phyloP scores from a whole-genome alignment of 2,113 vertebrate species.

The Phrynosoma blainvillii region DNA sequence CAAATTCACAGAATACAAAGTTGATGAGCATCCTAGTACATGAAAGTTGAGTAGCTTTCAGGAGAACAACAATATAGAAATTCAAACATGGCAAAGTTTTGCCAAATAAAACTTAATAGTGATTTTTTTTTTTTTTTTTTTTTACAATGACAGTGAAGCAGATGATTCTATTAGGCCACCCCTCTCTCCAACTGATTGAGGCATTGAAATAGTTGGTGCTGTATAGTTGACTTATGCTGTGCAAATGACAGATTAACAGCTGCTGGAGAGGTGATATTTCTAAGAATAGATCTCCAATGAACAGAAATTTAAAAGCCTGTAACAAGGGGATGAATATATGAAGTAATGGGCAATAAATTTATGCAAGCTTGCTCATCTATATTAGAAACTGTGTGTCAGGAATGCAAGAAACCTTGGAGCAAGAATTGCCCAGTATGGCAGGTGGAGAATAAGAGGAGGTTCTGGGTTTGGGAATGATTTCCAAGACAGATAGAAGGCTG shows the following conservation, averaged over 20 bases:
- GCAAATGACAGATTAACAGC: constrained; percentile 64
- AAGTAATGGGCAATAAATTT: constrained; percentile 28
- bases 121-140: constrained; percentile 41
- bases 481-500: neutral
- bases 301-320: constrained; percentile 37
- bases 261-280: constrained; percentile 48
- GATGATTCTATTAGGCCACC: constrained; percentile 54
- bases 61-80: constrained; percentile 61
- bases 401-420: constrained; percentile 5
- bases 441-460: neutral
- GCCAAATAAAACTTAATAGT: constrained; percentile 76
- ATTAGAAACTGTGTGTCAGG: constrained; percentile 22
- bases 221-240: constrained; percentile 66
- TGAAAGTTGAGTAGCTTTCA: constrained; percentile 52
- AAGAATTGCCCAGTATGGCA: neutral
- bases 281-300: constrained; percentile 44
- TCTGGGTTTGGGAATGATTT: neutral
- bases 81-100: constrained; percentile 59
- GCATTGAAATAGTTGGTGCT: constrained; percentile 61
- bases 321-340: constrained; percentile 38
- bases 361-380: constrained; percentile 4
- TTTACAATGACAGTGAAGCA: constrained; percentile 73
- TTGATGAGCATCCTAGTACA: too few relatives aligned
- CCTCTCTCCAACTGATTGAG: constrained; percentile 64
- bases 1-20: too few relatives aligned